Evolutionary conservation across 2,888 invertebrate species (phyloP), one percentile per base, ranked within the genome.

Genomic region (Drosophila paramelanica): DNA sequence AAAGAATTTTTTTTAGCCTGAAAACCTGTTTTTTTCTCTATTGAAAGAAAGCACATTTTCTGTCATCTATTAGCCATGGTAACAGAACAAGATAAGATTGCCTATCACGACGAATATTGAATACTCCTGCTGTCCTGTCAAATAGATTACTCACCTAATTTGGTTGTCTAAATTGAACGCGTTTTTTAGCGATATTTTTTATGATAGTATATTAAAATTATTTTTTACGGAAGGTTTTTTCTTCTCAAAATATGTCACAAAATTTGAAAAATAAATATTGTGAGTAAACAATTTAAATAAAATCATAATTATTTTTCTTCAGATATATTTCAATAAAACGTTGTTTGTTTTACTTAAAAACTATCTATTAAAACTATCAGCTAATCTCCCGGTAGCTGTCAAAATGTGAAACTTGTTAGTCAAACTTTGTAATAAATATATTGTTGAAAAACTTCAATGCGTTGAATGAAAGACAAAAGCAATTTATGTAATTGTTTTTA

Each of bases 401-500:
- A 7, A 20, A 11, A 23, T 10, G 17, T 13, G n/a, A 3, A 31
- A 51, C 46, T 50, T 8, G 39, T 14, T 47, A 51, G 20, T 43
- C 27, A 23, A 47, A 36, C 13, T 59, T 56, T 11, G 46, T 27
- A 17, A 46, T 46, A 41, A 60, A 38, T 43, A 25, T 8, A 20
- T 10, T 13, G n/a, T 5, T n/a, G 10, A 10, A 23, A 2, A 17
- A 51, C 8, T 33, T 11, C 23, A 38, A 36, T 31, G 41, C 17
- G 41, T 49, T 17, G 36, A 47, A 39, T 50, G 45, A 70, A 57
- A 53, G 57, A 59, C 67, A 67, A 79, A 77, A 65, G 58, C 68
- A 81, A 84, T 86, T 84, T 82, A 73, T 81, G 77, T 81, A 84
- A 85, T 82, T 86, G 84, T 81, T 86, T 84, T 79, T 60, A 74